Evolutionary conservation across 2,797 vertebrate genomes (phyloP), one percentile per base, ranked within the genome.

Genomic region (Sebastes steindachneri): DNA sequence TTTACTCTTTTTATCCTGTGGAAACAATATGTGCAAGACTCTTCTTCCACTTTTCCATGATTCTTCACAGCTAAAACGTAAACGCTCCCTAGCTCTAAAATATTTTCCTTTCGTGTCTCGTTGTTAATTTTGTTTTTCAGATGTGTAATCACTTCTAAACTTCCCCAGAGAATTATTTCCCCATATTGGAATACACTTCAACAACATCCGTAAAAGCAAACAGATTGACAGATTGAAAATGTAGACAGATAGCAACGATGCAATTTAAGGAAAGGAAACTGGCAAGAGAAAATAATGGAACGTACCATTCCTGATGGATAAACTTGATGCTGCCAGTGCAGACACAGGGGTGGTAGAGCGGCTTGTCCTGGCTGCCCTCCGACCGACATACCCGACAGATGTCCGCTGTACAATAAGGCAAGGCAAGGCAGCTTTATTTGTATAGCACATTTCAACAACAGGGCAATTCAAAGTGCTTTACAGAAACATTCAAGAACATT

Each of bases 251-350:
- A 21, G 19, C 58, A 63, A 9, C 25, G 7, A 33, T 7, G 4
- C 2, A 60, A 14, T n/a, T 17, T n/a, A n/a, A 23, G 23, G 21
- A 41, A 41, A 11, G 25, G 7, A 54, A 53, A 62, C 41, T 17
- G n/a, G 2, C 3, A 19, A 53, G 3, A 6, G n/a, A 67, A 66
- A 66, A 62, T 2, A 48, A 74, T 26, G 4, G 3, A 55, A 54
- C 96, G 83, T 94, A 99, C 98, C 98, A 99, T 95, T 99, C 98
- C 89, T 99, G 98, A 91, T 99, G 98, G 89, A 99, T 99, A 89
- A 99, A 99, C 93, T 99, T 99, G 95, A 99, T 99, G 96, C 98
- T 99, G 96, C 98, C 98, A 63, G 98, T 99, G 93, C 98, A 99
- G 63, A 99, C 98, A 90, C 98, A 99, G 0, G 98, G 98, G 86